A percentile compares a stretch with the other conserved stretches of the same genome.
These are phyloP conservation scores for Phalangium opilio DNA, from an alignment of 2,888 invertebrate genomes.

Conservation along the genomic window DNA sequence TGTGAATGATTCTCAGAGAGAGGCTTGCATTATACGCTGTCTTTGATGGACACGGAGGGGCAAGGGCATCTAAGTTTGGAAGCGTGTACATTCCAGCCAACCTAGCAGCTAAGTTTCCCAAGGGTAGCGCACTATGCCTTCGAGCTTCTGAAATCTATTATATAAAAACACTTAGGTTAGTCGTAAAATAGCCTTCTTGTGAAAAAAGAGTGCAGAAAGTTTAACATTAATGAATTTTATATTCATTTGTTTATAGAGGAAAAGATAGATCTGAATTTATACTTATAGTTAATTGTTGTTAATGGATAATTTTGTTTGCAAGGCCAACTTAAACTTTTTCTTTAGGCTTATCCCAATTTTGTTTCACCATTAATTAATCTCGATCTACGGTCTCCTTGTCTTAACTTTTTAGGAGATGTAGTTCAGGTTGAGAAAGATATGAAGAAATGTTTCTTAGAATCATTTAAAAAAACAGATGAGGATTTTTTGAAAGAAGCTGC, in stretches of 20 bases:
- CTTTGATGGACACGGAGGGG: conserved; percentile 38
- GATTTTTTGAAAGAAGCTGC: conserved; percentile 35
- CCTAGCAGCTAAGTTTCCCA: conserved; percentile 32
- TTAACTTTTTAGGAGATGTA: conserved; percentile 8
- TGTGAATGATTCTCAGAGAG: conserved; percentile 20
- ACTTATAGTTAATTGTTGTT: no score
- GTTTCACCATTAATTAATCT: background rate
- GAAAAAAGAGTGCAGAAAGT: background rate
- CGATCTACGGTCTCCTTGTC: background rate
- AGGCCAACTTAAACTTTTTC: background rate
- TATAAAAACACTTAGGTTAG: conserved; percentile 1
- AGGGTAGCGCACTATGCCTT: conserved; percentile 23
- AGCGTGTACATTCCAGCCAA: conserved; percentile 31
- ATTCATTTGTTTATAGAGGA: background rate
- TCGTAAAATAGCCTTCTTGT: background rate
- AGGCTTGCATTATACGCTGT: conserved; percentile 33
- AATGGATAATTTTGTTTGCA: no score
- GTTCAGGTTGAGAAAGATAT: conserved; percentile 25
- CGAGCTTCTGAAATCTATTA: background rate
- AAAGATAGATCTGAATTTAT: background rate
- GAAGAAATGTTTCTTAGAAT: conserved; percentile 32
- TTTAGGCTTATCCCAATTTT: background rate
- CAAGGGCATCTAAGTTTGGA: conserved; percentile 33
- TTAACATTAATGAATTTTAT: background rate
- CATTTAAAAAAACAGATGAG: conserved; percentile 36